These are phyloP conservation scores for Pachyrhynchus sulphureomaculatus DNA, from an alignment of 1,140 invertebrate species.

Conservation along the genomic window DNA sequence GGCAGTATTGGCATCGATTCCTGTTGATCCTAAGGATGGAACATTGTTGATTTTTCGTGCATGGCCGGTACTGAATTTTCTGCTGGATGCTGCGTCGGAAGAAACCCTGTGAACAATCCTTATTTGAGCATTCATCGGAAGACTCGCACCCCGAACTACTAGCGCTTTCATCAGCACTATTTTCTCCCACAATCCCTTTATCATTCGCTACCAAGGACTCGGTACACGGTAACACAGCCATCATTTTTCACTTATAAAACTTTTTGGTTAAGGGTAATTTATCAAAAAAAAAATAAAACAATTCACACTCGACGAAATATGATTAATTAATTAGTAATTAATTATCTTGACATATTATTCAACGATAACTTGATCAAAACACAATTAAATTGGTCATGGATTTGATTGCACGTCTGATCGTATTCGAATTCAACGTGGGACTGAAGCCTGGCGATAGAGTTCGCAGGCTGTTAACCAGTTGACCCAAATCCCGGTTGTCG, in stretches of 20 bases:
- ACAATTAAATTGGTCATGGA: slow-evolving; percentile 1
- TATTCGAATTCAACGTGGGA: slow-evolving; percentile 45
- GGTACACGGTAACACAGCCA: slow-evolving; percentile 48
- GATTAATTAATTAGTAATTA: not conserved
- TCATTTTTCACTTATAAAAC: slow-evolving; percentile 39
- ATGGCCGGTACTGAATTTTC: slow-evolving; percentile 96
- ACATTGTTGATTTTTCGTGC: slow-evolving; percentile 97
- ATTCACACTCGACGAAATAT: too few relatives aligned
- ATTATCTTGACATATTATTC: not conserved
- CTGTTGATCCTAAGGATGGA: slow-evolving; percentile 94
- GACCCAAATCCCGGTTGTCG: slow-evolving; percentile 67
- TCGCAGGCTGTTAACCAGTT: slow-evolving; percentile 57
- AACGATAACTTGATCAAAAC: not conserved
- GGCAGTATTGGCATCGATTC: slow-evolving; percentile 95
- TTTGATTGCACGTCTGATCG: slow-evolving; percentile 39
- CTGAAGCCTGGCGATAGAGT: slow-evolving; percentile 52
- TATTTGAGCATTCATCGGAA: slow-evolving; percentile 50
- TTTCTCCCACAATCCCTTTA: not conserved
- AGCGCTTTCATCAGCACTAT: slow-evolving; percentile 28
- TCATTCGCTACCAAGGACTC: slow-evolving; percentile 37
- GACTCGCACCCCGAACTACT: slow-evolving; percentile 61
- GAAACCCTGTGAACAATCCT: slow-evolving; percentile 75
- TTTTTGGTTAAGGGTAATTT: not conserved
- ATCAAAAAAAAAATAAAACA: too few relatives aligned
- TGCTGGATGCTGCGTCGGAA: slow-evolving; percentile 92